A percentile compares a stretch with the other conserved stretches of the same genome.
phyloP scores from a whole-genome alignment of 1,140 invertebrate genomes.

The Papilio helenus region DNA sequence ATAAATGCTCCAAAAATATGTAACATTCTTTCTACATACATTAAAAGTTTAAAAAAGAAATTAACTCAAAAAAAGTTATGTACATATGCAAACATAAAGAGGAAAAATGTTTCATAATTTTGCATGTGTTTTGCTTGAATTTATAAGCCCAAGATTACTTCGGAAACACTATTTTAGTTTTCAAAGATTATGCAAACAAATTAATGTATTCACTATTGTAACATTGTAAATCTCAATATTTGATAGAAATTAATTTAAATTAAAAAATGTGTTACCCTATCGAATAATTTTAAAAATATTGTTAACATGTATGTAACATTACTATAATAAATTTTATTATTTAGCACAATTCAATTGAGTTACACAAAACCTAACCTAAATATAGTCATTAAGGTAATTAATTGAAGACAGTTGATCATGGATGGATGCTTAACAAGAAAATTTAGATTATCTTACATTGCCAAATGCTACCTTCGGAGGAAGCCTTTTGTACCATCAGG shows the following conservation, averaged over 20 bases:
- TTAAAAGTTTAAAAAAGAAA: constrained; percentile 15
- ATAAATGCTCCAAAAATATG: constrained; percentile 33
- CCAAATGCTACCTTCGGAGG: constrained; percentile 83
- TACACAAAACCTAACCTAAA: constrained; percentile 23
- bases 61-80: not conserved
- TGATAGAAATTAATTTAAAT: too few species aligned
- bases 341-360: constrained; percentile 18
- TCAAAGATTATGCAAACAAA: too few species aligned
- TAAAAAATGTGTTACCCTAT: too few species aligned
- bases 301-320: not conserved
- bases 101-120: not conserved
- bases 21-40: constrained; percentile 8
- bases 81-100: not conserved
- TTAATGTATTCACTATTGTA: too few species aligned
- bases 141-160: not conserved
- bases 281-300: too few species aligned
- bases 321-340: constrained; percentile 3
- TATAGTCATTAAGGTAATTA: constrained; percentile 13
- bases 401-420: constrained; percentile 30
- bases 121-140: not conserved
- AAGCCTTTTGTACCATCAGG: constrained; percentile 84
- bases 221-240: too few species aligned
- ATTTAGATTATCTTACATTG: constrained; percentile 35
- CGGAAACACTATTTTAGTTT: not conserved
- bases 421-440: constrained; percentile 35